These are phyloP conservation scores for Drosophila demipolita DNA, from an alignment of 2,888 invertebrate species.

Conservation along the genomic window DNA sequence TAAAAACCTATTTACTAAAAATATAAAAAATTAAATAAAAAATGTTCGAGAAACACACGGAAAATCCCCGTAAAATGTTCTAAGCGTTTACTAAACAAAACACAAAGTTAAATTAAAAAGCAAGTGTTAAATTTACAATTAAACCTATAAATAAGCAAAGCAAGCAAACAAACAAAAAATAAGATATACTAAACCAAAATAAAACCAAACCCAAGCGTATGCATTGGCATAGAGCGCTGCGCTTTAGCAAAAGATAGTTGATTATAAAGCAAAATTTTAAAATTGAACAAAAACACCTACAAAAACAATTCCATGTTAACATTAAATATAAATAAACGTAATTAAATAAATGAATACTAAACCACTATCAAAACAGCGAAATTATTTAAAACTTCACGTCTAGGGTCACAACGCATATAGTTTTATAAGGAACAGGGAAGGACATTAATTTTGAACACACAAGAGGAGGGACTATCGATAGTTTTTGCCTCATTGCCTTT, in stretches of 20 bases:
- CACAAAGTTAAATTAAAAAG: constrained; percentile 75
- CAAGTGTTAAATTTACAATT: constrained; percentile 80
- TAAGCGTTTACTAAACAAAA: constrained; percentile 76
- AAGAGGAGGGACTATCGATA: background rate
- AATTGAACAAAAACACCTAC: constrained; percentile 80
- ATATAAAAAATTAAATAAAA: constrained; percentile 51
- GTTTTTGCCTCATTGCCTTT: background rate
- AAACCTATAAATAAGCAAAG: constrained; percentile 72
- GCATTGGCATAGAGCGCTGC: constrained; percentile 65
- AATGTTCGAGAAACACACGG: constrained; percentile 63
- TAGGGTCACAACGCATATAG: background rate
- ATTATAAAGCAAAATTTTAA: constrained; percentile 69
- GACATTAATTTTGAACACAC: background rate
- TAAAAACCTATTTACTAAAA: constrained; percentile 61
- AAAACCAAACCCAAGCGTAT: constrained; percentile 50
- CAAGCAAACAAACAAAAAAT: constrained; percentile 46
- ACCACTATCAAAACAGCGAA: constrained; percentile 18
- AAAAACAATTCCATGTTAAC: constrained; percentile 85
- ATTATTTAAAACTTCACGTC: background rate
- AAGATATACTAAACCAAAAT: constrained; percentile 52
- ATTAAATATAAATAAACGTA: constrained; percentile 83
- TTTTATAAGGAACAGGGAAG: background rate
- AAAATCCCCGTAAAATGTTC: constrained; percentile 68
- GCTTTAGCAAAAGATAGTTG: constrained; percentile 68
- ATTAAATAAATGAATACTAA: constrained; percentile 75